A percentile compares a stretch with the other conserved stretches of the same genome.
These are phyloP conservation scores for Drosophila kokeensis DNA, from an alignment of 2,888 invertebrate genomes.

Conservation along the genomic window DNA sequence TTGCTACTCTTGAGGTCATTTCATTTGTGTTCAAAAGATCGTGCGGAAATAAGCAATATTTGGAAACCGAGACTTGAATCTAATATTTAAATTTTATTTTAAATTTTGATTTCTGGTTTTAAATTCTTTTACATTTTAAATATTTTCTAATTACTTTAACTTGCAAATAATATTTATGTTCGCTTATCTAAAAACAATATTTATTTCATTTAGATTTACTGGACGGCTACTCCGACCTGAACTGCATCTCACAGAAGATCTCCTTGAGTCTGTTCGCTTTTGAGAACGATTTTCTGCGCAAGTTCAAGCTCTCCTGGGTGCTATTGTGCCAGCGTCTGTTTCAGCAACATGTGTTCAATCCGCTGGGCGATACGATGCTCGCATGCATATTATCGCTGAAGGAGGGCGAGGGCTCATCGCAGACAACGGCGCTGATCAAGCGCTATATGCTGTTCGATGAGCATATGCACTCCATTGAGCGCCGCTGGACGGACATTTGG, in stretches of 20 bases:
- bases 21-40: background rate
- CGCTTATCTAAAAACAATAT: background rate
- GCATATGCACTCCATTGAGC: constrained; percentile 87
- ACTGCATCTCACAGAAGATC: constrained; percentile 87
- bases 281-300: constrained; percentile 88
- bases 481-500: constrained; percentile 86
- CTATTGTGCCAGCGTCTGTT: constrained; percentile 89
- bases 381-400: constrained; percentile 86
- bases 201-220: constrained; percentile 86
- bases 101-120: background rate
- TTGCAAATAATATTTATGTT: background rate
- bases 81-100: background rate
- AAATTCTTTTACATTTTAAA: background rate
- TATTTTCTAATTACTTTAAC: background rate
- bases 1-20: background rate
- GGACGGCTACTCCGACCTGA: constrained; percentile 88
- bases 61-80: background rate
- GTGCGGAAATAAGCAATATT: background rate
- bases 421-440: constrained; percentile 83
- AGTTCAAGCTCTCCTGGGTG: constrained; percentile 89
- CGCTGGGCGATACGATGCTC: constrained; percentile 87
- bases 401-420: constrained; percentile 82
- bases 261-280: constrained; percentile 87
- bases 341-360: constrained; percentile 86
- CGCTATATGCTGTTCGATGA: constrained; percentile 87